Percentiles rank a stretch among this genome's conserved stretches.
phyloP scores from a whole-genome alignment of 2,888 invertebrate species.

The Podotricha telesiphe region DNA sequence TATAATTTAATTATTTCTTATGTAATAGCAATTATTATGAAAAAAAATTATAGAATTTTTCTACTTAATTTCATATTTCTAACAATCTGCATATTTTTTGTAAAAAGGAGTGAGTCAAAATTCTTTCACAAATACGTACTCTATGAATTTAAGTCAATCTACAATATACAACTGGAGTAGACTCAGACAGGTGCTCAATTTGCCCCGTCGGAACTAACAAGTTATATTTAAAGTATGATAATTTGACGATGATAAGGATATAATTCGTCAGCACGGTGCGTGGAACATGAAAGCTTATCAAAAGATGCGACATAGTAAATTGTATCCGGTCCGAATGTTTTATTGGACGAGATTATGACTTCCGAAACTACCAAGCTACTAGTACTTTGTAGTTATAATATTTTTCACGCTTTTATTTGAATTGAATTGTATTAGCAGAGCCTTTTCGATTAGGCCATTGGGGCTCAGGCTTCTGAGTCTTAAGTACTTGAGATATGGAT shows the following conservation, averaged over 20 bases:
- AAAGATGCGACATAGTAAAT: conserved; percentile 35
- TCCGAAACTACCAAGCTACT: conserved; percentile 32
- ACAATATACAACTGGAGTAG: neutral
- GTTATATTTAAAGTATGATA: conserved; percentile 38
- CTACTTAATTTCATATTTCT: no score
- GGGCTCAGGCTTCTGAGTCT: no score
- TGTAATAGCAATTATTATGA: no score
- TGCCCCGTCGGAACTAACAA: conserved; percentile 34
- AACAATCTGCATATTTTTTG: no score
- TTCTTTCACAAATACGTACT: no score
- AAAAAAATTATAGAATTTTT: no score
- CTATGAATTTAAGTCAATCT: neutral
- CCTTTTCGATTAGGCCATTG: no score
- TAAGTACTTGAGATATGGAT: no score
- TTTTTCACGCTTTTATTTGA: neutral
- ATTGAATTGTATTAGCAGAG: no score
- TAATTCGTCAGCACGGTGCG: conserved; percentile 34
- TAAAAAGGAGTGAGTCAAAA: no score
- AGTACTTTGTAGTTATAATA: neutral
- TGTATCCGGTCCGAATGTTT: conserved; percentile 41
- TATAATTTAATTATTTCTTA: no score
- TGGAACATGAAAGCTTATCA: conserved; percentile 32
- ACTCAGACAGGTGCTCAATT: conserved; percentile 31
- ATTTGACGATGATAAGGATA: conserved; percentile 35
- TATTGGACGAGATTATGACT: conserved; percentile 37